phyloP scores from a whole-genome alignment of 23 tunicate species.

The Diplosoma virens region DNA sequence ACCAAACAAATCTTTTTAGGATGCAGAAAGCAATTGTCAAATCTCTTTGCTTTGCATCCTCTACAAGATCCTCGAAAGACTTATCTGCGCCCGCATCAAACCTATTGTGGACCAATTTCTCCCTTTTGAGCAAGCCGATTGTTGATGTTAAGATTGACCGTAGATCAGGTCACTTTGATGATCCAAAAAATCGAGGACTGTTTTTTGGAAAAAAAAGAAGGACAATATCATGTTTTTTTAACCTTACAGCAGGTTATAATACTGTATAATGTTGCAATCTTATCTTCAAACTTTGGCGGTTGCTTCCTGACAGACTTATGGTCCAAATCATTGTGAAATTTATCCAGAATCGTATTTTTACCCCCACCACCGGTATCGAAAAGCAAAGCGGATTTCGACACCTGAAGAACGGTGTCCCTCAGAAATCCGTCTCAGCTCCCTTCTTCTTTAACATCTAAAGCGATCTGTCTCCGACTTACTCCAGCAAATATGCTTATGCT shows the following conservation, averaged over 20 bases:
- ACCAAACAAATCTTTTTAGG: conserved; percentile 18
- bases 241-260: conserved; percentile 23
- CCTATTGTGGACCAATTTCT: conserved; percentile 7
- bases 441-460: too few species aligned
- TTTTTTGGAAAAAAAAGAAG: conserved; percentile 6
- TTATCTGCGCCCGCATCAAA: background rate
- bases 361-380: conserved; percentile 22
- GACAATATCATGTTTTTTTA: background rate
- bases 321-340: too few species aligned
- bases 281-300: conserved; percentile 1
- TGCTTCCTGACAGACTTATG: conserved; percentile 18
- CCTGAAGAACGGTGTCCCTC: conserved; percentile 30
- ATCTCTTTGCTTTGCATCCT: conserved; percentile 19
- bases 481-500: too few species aligned
- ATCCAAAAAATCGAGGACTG: conserved; percentile 13
- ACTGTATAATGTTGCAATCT: conserved; percentile 11
- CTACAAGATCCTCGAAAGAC: conserved; percentile 10
- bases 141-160: conserved; percentile 10
- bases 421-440: conserved; percentile 25
- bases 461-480: too few species aligned
- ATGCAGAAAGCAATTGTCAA: conserved; percentile 8
- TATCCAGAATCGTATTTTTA: conserved; percentile 25
- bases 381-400: conserved; percentile 25
- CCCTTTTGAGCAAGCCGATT: conserved; percentile 2
- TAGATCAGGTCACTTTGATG: conserved; percentile 19